These are phyloP conservation scores for Podarcis raffonei DNA, from an alignment of 2,113 vertebrate genomes.

Conservation along the genomic window DNA sequence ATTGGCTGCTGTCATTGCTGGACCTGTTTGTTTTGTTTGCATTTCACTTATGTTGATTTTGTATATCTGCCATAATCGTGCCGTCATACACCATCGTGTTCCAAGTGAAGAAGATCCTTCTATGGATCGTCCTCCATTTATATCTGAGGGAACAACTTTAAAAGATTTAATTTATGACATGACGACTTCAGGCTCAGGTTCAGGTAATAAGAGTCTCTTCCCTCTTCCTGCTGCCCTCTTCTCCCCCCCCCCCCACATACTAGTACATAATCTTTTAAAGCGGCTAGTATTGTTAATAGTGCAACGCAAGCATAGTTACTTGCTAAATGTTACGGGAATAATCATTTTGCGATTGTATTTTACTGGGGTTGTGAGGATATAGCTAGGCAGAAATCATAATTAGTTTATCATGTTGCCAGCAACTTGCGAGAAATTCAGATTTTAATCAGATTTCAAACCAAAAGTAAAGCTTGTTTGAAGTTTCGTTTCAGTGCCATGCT, in stretches of 20 bases:
- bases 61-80: constrained; percentile 93
- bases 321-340: neutral
- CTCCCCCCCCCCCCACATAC: too few species aligned
- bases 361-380: neutral
- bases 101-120: constrained; percentile 95
- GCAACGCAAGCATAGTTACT: neutral
- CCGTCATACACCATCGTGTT: constrained; percentile 91
- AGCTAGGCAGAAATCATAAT: neutral
- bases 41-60: constrained; percentile 92
- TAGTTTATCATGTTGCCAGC: neutral
- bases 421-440: neutral
- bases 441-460: neutral
- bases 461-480: neutral
- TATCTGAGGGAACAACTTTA: constrained; percentile 93
- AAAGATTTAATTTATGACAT: constrained; percentile 99
- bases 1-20: constrained; percentile 92
- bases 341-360: neutral
- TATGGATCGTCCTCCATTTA: constrained; percentile 94
- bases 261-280: neutral
- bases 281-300: neutral
- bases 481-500: neutral
- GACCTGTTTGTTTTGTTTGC: constrained; percentile 94
- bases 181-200: constrained; percentile 97
- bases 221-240: too few species aligned
- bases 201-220: constrained; percentile 77